A percentile compares a stretch with the other conserved stretches of the same genome.
These are phyloP conservation scores for Micrasema minimum DNA, from an alignment of 1,140 invertebrate genomes.

Conservation along the genomic window DNA sequence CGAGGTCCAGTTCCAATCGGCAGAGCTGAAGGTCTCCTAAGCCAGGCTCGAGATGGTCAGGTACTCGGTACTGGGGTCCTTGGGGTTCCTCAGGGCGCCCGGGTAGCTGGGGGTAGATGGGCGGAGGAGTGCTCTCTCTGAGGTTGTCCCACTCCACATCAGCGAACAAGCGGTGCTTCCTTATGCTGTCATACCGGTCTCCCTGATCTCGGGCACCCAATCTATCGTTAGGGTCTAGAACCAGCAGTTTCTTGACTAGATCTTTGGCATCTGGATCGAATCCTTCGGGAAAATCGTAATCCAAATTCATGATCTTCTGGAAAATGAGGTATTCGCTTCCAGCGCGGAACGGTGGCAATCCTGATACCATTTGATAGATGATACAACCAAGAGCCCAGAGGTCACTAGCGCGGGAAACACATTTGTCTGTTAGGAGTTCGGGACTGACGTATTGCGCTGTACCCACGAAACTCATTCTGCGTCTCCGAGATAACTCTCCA, in stretches of 20 bases:
- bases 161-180: slow-evolving; percentile 87
- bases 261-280: slow-evolving; percentile 87
- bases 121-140: slow-evolving; percentile 81
- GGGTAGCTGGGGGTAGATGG: slow-evolving; percentile 85
- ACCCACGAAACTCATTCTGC: slow-evolving; percentile 95
- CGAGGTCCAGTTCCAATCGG: slow-evolving; percentile 77
- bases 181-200: slow-evolving; percentile 82
- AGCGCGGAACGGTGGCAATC: slow-evolving; percentile 90
- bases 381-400: slow-evolving; percentile 99
- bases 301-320: slow-evolving; percentile 92
- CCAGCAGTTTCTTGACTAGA: slow-evolving; percentile 88
- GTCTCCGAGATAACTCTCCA: slow-evolving; percentile 60
- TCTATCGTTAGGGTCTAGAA: slow-evolving; percentile 81
- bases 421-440: slow-evolving; percentile 88
- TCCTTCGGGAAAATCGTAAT: slow-evolving; percentile 93
- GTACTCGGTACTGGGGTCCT: slow-evolving; percentile 72
- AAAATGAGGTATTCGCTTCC: slow-evolving; percentile 97
- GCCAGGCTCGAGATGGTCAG: slow-evolving; percentile 85
- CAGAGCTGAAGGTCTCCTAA: slow-evolving; percentile 84
- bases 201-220: slow-evolving; percentile 85
- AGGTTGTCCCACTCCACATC: slow-evolving; percentile 87
- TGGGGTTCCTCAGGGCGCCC: slow-evolving; percentile 79
- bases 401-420: slow-evolving; percentile 85
- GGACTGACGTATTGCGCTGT: slow-evolving; percentile 99
- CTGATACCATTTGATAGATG: slow-evolving; percentile 96